Conservation (phyloP, 1,140 invertebrate species). For the Trinorchestia longiramus region DNA sequence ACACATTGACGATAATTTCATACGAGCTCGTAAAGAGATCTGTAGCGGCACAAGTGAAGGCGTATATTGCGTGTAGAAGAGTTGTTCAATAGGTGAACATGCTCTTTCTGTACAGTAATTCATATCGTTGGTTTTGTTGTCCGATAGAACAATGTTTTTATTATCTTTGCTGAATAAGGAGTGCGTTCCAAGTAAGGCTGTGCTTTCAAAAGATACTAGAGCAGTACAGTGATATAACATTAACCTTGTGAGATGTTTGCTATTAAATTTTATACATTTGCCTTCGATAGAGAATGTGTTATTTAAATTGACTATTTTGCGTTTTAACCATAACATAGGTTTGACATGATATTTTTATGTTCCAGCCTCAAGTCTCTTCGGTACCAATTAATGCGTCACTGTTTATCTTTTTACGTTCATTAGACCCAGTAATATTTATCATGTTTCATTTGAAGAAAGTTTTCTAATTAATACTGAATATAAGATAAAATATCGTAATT, state of each 20-base stretch:
- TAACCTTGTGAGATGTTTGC: background rate
- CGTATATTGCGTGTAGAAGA: constrained; percentile 23
- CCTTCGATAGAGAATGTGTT: background rate
- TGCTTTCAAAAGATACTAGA: background rate
- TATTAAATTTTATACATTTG: background rate
- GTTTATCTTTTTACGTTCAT: background rate
- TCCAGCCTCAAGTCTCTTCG: background rate
- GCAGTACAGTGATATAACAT: background rate
- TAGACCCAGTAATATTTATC: background rate
- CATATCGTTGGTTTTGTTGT: constrained; percentile 44
- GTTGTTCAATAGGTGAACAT: background rate
- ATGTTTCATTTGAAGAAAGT: too few relatives aligned
- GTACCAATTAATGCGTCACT: background rate
- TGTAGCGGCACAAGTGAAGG: constrained; percentile 9
- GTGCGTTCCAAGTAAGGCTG: background rate
- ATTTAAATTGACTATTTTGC: background rate
- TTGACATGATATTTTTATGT: background rate
- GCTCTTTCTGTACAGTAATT: constrained; percentile 47
- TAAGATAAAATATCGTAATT: background rate
- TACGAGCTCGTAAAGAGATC: constrained; percentile 17
- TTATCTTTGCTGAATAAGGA: constrained; percentile 21
- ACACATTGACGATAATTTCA: constrained; percentile 27
- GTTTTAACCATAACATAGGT: background rate
- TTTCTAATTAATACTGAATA: background rate
- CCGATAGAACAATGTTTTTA: constrained; percentile 27